These are phyloP conservation scores for Mesorhabditis spiculigera DNA, from an alignment of 2,888 invertebrate species.

Conservation along the genomic window DNA sequence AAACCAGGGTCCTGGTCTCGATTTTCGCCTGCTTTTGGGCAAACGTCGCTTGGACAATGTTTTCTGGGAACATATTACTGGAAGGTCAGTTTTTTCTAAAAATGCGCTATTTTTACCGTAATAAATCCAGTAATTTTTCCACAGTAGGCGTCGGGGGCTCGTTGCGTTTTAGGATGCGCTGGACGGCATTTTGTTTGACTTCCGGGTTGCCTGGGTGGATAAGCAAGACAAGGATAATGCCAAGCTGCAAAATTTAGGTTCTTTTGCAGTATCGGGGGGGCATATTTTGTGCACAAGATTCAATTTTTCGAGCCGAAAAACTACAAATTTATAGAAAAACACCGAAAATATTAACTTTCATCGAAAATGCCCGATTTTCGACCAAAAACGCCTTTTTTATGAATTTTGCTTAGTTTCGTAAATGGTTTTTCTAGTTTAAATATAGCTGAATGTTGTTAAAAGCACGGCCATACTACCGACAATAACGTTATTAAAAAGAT, in stretches of 20 bases:
- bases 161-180: slow-evolving; percentile 10
- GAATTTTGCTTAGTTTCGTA: too few relatives aligned
- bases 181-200: slow-evolving; percentile 41
- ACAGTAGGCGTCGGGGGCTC: slow-evolving; percentile 59
- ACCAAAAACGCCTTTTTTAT: too few relatives aligned
- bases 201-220: slow-evolving; percentile 69
- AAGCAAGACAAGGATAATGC: slow-evolving; percentile 67
- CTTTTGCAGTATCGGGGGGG: too few relatives aligned
- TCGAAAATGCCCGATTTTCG: too few relatives aligned
- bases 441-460: too few relatives aligned
- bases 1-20: not conserved
- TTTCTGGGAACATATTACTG: slow-evolving; percentile 86
- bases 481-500: too few relatives aligned
- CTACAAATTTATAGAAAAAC: too few relatives aligned
- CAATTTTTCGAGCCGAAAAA: too few relatives aligned
- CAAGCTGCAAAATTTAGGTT: slow-evolving; percentile 51
- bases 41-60: slow-evolving; percentile 75
- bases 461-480: too few relatives aligned
- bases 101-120: slow-evolving; percentile 68
- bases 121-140: slow-evolving; percentile 82
- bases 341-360: too few relatives aligned
- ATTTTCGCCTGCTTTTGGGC: slow-evolving; percentile 42
- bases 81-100: slow-evolving; percentile 10
- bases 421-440: too few relatives aligned
- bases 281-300: too few relatives aligned